These are phyloP conservation scores for Paracentrotus lividus DNA, from an alignment of 53 echinoderm and acorn worm species.

Conservation along the genomic window DNA sequence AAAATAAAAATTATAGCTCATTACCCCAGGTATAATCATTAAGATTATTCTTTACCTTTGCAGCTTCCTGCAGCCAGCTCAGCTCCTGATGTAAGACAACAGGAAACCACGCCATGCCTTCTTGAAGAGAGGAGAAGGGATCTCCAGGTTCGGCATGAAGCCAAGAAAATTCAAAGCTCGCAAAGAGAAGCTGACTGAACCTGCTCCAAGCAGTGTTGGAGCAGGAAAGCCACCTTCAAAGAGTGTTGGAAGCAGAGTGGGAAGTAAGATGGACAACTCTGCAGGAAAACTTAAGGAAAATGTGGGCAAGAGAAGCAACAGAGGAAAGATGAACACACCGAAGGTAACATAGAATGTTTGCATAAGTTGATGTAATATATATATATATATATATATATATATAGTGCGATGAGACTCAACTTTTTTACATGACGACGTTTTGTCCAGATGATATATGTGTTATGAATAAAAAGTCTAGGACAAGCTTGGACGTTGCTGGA, in stretches of 20 bases:
- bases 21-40: no score
- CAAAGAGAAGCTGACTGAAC: not conserved
- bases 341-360: constrained; percentile 55
- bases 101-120: constrained; percentile 71
- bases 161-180: constrained; percentile 55
- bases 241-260: constrained; percentile 18
- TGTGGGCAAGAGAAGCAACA: constrained; percentile 19
- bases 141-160: constrained; percentile 84
- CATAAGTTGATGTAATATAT: no score
- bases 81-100: constrained; percentile 16
- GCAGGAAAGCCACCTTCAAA: not conserved
- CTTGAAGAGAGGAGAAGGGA: constrained; percentile 89
- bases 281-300: constrained; percentile 37
- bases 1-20: no score
- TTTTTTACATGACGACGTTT: no score
- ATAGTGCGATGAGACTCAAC: no score
- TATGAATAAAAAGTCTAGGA: no score
- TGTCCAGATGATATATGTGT: no score
- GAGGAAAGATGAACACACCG: constrained; percentile 70
- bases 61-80: constrained; percentile 18
- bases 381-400: no score
- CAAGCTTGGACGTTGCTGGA: no score
- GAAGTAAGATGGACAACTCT: not conserved
- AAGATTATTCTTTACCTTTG: not conserved
- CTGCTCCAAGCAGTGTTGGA: not conserved